These are phyloP conservation scores for Myocastor coypus DNA, from an alignment of 2,113 vertebrate genomes.

Conservation along the genomic window DNA sequence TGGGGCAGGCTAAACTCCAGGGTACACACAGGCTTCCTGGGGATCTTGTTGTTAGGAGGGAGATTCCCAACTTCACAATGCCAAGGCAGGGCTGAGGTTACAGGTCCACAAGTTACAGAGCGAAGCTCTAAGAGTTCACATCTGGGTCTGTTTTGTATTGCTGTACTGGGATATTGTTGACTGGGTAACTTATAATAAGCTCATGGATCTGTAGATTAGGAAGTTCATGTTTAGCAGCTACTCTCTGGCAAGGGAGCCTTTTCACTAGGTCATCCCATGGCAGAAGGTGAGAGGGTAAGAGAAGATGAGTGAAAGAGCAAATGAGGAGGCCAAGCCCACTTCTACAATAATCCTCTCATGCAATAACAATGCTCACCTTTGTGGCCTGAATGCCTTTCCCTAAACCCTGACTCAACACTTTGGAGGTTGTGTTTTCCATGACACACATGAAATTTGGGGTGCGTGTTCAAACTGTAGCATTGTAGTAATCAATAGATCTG, in stretches of 20 bases:
- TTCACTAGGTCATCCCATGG: neutral
- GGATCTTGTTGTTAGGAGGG: neutral
- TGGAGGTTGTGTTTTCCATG: neutral
- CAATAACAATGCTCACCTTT: neutral
- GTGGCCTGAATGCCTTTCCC: neutral
- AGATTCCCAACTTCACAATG: neutral
- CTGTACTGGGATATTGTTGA: neutral
- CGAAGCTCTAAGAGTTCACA: neutral
- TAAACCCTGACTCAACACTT: neutral
- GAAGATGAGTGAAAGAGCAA: neutral
- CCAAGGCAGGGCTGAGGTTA: neutral
- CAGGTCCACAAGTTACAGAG: neutral
- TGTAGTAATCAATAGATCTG: rapidly evolving
- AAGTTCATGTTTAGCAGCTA: neutral
- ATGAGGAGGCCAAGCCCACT: neutral
- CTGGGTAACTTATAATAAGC: neutral
- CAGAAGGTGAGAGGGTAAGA: neutral
- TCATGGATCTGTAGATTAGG: neutral
- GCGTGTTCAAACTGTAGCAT: neutral
- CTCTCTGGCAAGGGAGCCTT: neutral
- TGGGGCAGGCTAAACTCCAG: neutral
- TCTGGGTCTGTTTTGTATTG: neutral
- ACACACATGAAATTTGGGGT: neutral
- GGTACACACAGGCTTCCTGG: neutral
- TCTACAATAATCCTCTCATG: no score